A percentile compares a stretch with the other conserved stretches of the same genome.
These are phyloP conservation scores for Drosophila testacea DNA, from an alignment of 2,888 invertebrate species.

Conservation along the genomic window DNA sequence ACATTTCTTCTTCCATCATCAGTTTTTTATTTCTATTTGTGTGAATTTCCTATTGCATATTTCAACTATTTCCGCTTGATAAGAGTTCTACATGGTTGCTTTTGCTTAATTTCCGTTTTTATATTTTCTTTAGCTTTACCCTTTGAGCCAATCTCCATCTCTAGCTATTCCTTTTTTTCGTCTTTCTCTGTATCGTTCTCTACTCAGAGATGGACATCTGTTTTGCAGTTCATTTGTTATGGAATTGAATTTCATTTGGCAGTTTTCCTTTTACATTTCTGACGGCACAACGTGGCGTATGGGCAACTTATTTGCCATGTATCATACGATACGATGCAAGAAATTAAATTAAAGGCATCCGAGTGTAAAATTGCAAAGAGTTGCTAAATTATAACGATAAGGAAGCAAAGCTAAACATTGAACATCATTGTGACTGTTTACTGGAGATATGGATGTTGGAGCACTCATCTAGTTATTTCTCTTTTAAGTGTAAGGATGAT, in stretches of 20 bases:
- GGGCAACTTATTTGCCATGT: slow-evolving; percentile 68
- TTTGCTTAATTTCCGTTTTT: slow-evolving; percentile 74
- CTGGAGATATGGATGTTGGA: neutral
- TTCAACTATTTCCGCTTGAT: slow-evolving; percentile 64
- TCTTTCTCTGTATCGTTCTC: slow-evolving; percentile 10
- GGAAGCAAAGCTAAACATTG: neutral
- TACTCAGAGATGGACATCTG: slow-evolving; percentile 64
- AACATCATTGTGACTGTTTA: neutral
- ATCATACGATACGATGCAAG: slow-evolving; percentile 46
- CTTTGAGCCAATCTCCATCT: slow-evolving; percentile 17
- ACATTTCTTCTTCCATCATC: slow-evolving; percentile 7
- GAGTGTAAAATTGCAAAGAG: slow-evolving; percentile 66
- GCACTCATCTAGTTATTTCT: too few species aligned
- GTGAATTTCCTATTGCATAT: slow-evolving; percentile 64
- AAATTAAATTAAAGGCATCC: slow-evolving; percentile 68
- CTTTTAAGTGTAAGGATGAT: too few species aligned
- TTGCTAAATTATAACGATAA: slow-evolving; percentile 28
- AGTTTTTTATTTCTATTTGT: slow-evolving; percentile 18
- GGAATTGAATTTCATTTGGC: slow-evolving; percentile 67
- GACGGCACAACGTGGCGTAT: slow-evolving; percentile 60
- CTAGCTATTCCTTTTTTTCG: neutral
- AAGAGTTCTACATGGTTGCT: slow-evolving; percentile 53
- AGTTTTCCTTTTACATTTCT: slow-evolving; percentile 35
- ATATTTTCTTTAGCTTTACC: slow-evolving; percentile 36
- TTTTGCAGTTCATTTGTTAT: slow-evolving; percentile 75